Evolutionary conservation across 2,888 invertebrate genomes (phyloP), one percentile per base, ranked within the genome.

Genomic region (Microctonus hyperodae): DNA sequence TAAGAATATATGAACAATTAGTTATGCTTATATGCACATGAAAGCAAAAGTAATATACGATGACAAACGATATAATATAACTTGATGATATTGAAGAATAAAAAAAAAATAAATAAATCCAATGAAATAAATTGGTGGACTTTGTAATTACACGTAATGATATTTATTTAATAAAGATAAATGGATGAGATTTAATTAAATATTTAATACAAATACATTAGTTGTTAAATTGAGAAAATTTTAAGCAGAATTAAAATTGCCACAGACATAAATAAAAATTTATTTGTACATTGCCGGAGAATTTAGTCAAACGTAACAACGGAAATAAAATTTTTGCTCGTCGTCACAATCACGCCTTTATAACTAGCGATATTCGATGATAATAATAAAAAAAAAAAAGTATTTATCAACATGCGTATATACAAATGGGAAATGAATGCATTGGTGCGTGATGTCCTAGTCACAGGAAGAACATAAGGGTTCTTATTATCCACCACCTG

Each of bases 401-500:
- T n/a, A n/a, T n/a, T n/a, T n/a, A n/a, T n/a, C n/a, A n/a, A 20
- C 16, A 55, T 22, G 33, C 20, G 31, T 20, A 16, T 55, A 23
- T 35, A 23, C 44, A 31, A 40, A 55, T 44, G 53, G 44, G 57
- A 60, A 60, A 44, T 60, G 31, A 6, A 61, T 25, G 40, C 63
- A 51, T 55, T 67, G 63, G 63, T 40, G 59, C 67, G 35, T 64
- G 51, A 51, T 58, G 33, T 67, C 20, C 51, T 33, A 69, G 40
- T 31, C 65, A 68, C 67, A 71, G 71, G 73, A 70, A 65, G 58
- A 64, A 58, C 37, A 22, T 64, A 70, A 72, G 71, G 69, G 69
- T 68, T 61, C 44, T 73, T 20, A 72, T 73, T 71, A 72, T 60
- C 64, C 61, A 65, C 69, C 56, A 35, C 51, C 25, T 9, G 16